Percentiles rank a stretch among this genome's conserved stretches.
phyloP scores from a whole-genome alignment of 2,888 invertebrate species.

The Anoplius nigerrimus region DNA sequence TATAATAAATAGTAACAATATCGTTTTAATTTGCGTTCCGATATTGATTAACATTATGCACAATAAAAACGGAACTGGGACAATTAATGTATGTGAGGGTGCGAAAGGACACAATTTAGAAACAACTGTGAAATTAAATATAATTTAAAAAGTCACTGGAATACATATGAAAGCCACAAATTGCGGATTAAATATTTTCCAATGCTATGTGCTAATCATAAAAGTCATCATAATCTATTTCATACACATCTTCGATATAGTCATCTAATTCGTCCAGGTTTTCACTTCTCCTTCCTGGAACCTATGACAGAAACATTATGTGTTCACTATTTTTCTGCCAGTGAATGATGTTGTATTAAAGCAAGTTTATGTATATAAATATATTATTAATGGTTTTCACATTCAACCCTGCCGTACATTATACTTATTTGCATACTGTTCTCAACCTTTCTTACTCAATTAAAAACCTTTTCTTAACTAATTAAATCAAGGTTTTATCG shows the following conservation, averaged over 20 bases:
- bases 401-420: neutral
- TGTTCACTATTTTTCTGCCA: constrained; percentile 15
- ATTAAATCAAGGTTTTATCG: no score
- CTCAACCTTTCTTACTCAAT: no score
- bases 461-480: no score
- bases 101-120: neutral
- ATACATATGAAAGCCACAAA: neutral
- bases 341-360: neutral
- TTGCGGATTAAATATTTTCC: neutral
- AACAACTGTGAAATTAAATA: neutral
- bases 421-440: neutral
- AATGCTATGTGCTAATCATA: neutral
- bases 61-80: no score
- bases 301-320: constrained; percentile 61
- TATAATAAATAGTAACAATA: constrained; percentile 32
- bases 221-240: constrained; percentile 10
- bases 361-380: neutral
- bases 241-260: constrained; percentile 48
- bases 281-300: constrained; percentile 58
- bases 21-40: constrained; percentile 5
- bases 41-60: neutral
- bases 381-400: constrained; percentile 2
- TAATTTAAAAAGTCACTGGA: neutral
- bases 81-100: neutral
- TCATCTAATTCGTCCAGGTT: constrained; percentile 50